Percentiles rank a stretch among this genome's conserved stretches.
Conservation (phyloP, 2,113 vertebrate genomes). For the Paramisgurnus dabryanus region DNA sequence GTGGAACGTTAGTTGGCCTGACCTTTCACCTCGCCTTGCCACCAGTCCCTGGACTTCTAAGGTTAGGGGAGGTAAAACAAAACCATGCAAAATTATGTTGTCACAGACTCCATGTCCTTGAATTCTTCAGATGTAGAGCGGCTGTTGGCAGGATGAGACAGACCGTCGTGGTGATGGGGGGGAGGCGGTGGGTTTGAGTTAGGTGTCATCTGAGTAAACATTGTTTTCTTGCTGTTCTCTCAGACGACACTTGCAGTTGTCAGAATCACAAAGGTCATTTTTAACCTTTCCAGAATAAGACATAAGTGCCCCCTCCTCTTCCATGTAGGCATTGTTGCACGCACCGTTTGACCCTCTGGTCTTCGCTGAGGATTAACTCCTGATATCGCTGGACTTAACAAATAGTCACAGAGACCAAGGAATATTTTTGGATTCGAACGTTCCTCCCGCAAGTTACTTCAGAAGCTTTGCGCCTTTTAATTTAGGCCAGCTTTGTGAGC, state of each 20-base stretch:
- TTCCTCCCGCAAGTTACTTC: slow-evolving; percentile 7
- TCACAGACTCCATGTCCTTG: slow-evolving; percentile 76
- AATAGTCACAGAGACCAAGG: slow-evolving; percentile 75
- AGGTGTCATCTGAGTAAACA: slow-evolving; percentile 79
- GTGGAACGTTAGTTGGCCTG: slow-evolving; percentile 72
- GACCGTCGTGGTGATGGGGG: slow-evolving; percentile 50
- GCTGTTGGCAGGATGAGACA: slow-evolving; percentile 70
- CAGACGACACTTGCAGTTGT: slow-evolving; percentile 67
- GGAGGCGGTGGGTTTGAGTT: slow-evolving; percentile 39
- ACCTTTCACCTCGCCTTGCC: slow-evolving; percentile 63
- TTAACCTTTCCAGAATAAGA: slow-evolving; percentile 70
- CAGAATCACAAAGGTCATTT: slow-evolving; percentile 71
- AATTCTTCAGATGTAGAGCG: slow-evolving; percentile 52
- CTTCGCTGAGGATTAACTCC: slow-evolving; percentile 73
- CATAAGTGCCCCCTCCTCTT: slow-evolving; percentile 53
- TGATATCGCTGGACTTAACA: slow-evolving; percentile 76
- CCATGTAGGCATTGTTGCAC: slow-evolving; percentile 62
- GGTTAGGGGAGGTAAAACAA: slow-evolving; percentile 57
- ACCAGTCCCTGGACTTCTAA: slow-evolving; percentile 50
- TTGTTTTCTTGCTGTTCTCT: slow-evolving; percentile 65
- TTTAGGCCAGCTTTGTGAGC: slow-evolving; percentile 33
- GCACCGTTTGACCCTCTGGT: slow-evolving; percentile 45
- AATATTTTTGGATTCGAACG: slow-evolving; percentile 67
- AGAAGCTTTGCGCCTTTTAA: slow-evolving; percentile 37
- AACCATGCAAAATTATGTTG: slow-evolving; percentile 63